Evolutionary conservation across 2,797 vertebrate genomes (phyloP).

Genomic region (Champsocephalus esox): DNA sequence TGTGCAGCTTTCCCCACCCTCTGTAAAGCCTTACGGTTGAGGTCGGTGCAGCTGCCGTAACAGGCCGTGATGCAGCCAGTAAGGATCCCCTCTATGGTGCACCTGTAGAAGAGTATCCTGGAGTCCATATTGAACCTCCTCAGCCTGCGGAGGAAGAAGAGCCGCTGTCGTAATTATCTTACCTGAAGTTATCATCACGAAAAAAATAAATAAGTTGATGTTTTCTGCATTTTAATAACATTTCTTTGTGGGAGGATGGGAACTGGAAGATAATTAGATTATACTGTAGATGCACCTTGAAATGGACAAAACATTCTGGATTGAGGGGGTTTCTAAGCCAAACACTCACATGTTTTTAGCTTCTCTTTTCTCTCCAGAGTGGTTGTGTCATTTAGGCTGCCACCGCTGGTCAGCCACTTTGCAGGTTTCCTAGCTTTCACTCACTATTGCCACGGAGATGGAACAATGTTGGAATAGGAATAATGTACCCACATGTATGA

Average conservation of each 20-base stretch:
- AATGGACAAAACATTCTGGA: neutral
- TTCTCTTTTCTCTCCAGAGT: neutral
- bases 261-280: neutral
- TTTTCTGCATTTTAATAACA: conserved; percentile 3
- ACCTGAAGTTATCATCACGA: conserved; percentile 12
- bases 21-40: too few species aligned
- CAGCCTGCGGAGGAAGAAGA: neutral
- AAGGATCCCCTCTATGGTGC: too few species aligned
- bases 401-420: conserved; percentile 14
- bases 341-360: neutral
- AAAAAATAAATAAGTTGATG: conserved; percentile 4
- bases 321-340: neutral
- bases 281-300: neutral
- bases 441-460: conserved; percentile 43
- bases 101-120: too few species aligned
- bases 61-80: too few species aligned
- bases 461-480: conserved; percentile 52
- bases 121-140: too few species aligned
- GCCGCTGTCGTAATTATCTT: conserved; percentile 24
- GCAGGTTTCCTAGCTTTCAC: conserved; percentile 29
- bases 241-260: neutral
- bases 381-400: conserved; percentile 3
- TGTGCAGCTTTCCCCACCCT: too few species aligned
- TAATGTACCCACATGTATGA: conserved; percentile 55
- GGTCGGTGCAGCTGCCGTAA: too few species aligned